Percentiles rank a stretch among this genome's conserved stretches.
Evolutionary conservation across 2,888 invertebrate genomes (phyloP).

Genomic region (Netelia melanura): DNA sequence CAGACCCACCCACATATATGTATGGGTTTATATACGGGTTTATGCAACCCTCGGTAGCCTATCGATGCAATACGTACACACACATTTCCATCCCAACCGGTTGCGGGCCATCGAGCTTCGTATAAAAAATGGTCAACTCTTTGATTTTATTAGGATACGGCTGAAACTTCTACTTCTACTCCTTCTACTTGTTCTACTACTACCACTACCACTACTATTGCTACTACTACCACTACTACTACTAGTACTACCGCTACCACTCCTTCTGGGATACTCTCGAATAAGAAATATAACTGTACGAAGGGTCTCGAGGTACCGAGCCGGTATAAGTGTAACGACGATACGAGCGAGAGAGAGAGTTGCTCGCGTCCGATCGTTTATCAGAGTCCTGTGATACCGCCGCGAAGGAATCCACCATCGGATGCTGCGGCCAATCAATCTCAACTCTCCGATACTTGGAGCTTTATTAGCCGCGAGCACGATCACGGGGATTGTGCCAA

Average conservation of each 20-base stretch:
- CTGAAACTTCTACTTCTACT: conserved; percentile 78
- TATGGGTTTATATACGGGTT: too few species aligned
- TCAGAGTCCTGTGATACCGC: conserved; percentile 81
- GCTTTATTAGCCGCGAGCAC: neutral
- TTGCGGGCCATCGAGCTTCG: conserved; percentile 71
- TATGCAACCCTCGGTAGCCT: too few species aligned
- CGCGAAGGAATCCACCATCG: conserved; percentile 77
- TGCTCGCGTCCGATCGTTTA: conserved; percentile 78
- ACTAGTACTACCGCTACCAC: conserved; percentile 66
- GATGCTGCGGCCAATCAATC: conserved; percentile 57
- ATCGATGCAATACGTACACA: neutral
- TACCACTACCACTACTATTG: conserved; percentile 74
- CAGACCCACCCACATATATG: too few species aligned
- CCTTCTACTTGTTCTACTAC: conserved; percentile 69
- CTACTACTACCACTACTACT: conserved; percentile 76
- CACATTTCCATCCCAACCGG: conserved; percentile 61
- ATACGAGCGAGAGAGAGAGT: conserved; percentile 56
- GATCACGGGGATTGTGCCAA: neutral
- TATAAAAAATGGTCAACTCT: conserved; percentile 74
- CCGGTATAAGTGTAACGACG: conserved; percentile 70
- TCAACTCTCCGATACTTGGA: neutral
- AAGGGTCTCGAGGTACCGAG: conserved; percentile 75
- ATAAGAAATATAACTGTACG: conserved; percentile 79
- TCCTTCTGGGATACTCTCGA: conserved; percentile 79
- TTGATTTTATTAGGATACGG: conserved; percentile 83